Evolutionary conservation across 1,140 invertebrate species (phyloP).

Genomic region (Papilio helenus): DNA sequence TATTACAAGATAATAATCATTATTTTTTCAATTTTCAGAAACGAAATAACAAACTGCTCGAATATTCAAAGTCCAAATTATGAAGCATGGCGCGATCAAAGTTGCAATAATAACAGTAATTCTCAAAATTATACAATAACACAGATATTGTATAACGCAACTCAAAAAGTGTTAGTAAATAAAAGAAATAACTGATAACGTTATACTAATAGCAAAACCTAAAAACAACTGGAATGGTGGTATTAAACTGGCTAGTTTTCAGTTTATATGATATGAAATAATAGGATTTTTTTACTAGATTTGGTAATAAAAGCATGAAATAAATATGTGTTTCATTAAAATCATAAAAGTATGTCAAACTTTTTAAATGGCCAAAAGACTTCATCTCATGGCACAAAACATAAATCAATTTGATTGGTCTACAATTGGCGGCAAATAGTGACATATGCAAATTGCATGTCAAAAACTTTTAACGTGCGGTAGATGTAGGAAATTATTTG

Average conservation of each 20-base stretch:
- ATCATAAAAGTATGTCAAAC: not conserved
- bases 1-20: not conserved
- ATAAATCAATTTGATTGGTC: not conserved
- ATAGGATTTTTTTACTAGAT: too few species aligned
- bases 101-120: conserved; percentile 21
- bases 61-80: conserved; percentile 85
- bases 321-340: not conserved
- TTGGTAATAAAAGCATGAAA: too few species aligned
- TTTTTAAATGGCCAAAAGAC: not conserved
- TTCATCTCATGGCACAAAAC: not conserved
- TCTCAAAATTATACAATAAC: conserved; percentile 4
- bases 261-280: too few species aligned
- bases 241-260: too few species aligned
- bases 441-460: conserved; percentile 4
- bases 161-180: not conserved
- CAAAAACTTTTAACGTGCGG: conserved; percentile 4
- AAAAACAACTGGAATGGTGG: too few species aligned
- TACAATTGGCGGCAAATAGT: conserved; percentile 20
- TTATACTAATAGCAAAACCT: too few species aligned
- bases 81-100: conserved; percentile 83
- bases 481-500: not conserved
- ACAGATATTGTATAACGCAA: conserved; percentile 8
- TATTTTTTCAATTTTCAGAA: conserved; percentile 63
- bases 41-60: conserved; percentile 85
- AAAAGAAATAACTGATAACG: not conserved